Evolutionary conservation across 1,140 invertebrate species (phyloP).

Genomic region (Oncopodura yosiiana): DNA sequence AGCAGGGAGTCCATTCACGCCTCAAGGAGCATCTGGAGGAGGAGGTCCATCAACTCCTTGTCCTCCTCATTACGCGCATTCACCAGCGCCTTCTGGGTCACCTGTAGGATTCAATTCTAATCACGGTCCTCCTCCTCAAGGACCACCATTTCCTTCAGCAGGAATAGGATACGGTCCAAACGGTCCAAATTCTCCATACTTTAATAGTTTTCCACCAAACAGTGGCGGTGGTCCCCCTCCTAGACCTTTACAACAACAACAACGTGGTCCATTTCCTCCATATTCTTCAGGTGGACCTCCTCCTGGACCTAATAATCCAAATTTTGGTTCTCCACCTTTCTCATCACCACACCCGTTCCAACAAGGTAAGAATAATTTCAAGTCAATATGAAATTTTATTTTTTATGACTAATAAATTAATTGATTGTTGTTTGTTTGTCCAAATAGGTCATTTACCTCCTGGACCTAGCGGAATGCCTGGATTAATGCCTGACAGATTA

Average conservation of each 20-base stretch:
- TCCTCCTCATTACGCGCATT: constrained; percentile 57
- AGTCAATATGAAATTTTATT: constrained; percentile 2
- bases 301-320: constrained; percentile 22
- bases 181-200: constrained; percentile 43
- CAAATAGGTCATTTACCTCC: constrained; percentile 26
- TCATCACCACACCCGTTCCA: constrained; percentile 25
- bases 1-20: constrained; percentile 34
- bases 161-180: constrained; percentile 32
- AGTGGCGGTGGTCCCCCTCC: constrained; percentile 51
- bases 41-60: constrained; percentile 47
- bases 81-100: constrained; percentile 62
- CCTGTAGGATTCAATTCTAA: constrained; percentile 40
- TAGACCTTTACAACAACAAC: constrained; percentile 25
- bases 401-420: background rate
- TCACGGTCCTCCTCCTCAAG: constrained; percentile 31
- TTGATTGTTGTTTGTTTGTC: background rate
- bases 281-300: too few relatives aligned
- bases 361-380: constrained; percentile 11
- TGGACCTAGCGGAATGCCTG: constrained; percentile 46
- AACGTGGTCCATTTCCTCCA: constrained; percentile 29
- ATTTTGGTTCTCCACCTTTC: constrained; percentile 31
- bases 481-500: constrained; percentile 55
- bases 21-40: constrained; percentile 53
- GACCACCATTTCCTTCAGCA: constrained; percentile 29
- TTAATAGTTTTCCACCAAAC: constrained; percentile 42